Conservation (phyloP, 1,140 invertebrate genomes). For the Pogonognathellus flavescens region DNA sequence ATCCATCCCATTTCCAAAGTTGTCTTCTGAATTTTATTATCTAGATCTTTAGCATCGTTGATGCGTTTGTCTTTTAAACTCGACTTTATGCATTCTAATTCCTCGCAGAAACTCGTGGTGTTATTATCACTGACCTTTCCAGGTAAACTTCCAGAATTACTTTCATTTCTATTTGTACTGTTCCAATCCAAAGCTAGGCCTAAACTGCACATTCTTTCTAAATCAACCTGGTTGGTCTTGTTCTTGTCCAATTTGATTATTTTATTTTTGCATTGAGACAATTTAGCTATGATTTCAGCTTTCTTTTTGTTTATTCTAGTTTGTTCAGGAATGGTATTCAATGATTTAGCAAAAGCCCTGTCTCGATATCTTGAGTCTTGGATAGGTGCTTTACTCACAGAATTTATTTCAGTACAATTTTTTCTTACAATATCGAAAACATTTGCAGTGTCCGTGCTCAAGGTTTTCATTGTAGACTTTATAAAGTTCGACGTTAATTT, state of each 20-base stretch:
- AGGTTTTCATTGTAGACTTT: neutral
- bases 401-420: neutral
- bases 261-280: neutral
- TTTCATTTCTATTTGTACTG: neutral
- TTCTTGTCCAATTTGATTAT: neutral
- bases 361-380: neutral
- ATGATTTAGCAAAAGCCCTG: neutral
- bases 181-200: conserved; percentile 20
- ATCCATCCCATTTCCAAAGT: neutral
- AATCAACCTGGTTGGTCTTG: neutral
- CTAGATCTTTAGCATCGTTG: neutral
- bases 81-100: neutral
- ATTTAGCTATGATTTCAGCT: neutral
- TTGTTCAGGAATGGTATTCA: neutral
- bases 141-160: too few species aligned
- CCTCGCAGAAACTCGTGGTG: neutral
- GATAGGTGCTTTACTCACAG: neutral
- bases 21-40: neutral
- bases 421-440: neutral
- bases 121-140: neutral
- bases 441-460: neutral
- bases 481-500: neutral
- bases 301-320: neutral
- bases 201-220: neutral
- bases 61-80: neutral